These are phyloP conservation scores for Dinoponera quadriceps DNA, from an alignment of 1,140 invertebrate species.

Conservation along the genomic window DNA sequence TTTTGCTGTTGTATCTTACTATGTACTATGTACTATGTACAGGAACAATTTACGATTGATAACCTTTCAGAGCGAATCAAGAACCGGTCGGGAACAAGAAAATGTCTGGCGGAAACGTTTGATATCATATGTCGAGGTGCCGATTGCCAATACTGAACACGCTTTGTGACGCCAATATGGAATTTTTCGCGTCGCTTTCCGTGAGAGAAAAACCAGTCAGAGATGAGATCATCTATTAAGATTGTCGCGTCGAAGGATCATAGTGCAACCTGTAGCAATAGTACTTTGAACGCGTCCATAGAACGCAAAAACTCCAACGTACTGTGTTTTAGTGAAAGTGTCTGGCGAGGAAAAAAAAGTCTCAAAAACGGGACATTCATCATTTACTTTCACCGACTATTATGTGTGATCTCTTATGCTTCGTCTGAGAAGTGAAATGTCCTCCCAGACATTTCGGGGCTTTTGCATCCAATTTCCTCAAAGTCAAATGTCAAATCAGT, in stretches of 20 bases:
- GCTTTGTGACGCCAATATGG: neutral
- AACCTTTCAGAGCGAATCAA: neutral
- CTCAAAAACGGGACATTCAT: conserved; percentile 31
- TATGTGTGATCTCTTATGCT: neutral
- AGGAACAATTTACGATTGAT: neutral
- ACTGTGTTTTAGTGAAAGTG: conserved; percentile 52
- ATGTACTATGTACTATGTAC: too few species aligned
- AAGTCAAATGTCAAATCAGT: neutral
- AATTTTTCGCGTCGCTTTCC: neutral
- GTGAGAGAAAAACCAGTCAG: neutral
- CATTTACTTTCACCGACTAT: conserved; percentile 58
- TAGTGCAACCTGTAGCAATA: neutral
- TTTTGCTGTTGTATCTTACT: neutral
- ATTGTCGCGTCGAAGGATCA: neutral
- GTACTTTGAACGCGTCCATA: neutral
- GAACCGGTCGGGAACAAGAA: conserved; percentile 35
- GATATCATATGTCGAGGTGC: neutral
- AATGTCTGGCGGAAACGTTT: neutral
- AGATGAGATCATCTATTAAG: neutral
- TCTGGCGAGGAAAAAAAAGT: conserved; percentile 13
- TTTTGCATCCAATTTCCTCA: neutral
- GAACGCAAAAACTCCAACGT: neutral
- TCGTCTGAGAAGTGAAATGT: neutral
- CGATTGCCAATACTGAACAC: neutral
- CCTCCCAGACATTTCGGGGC: neutral